Base-by-base conservation (phyloP, 2,113 vertebrate species). In the Girardinichthys multiradiatus region DNA sequence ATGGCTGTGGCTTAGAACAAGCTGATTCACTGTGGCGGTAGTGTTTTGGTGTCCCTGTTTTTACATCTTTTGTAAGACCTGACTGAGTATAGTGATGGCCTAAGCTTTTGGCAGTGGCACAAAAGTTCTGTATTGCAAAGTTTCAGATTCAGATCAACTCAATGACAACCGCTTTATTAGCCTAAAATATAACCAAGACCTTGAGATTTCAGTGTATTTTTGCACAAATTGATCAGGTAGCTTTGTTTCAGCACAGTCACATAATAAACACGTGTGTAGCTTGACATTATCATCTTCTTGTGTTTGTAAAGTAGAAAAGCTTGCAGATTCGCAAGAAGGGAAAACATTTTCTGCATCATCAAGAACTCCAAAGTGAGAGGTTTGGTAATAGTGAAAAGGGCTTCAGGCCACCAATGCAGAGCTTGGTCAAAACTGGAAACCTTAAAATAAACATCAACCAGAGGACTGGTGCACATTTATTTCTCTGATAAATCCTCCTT, bases 1-100 rank as follows among this genome's bases (percentile, higher is more conserved):
- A 1, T 4, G 4, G n/a, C 5, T 42, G 81, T 80, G 87, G 92
- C 80, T 78, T 86, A 74, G 79, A 60, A 7, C 2, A 2, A 45
- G 31, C 69, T 71, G 57, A 19, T 45, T 4, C 1, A 88, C 59
- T 67, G 64, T 86, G 89, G 82, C 79, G 48, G 37, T 61, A 63
- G 66, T 57, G 9, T 51, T 6, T 15, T 24, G 39, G 28, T 67
- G 57, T 31, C 70, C 61, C 2, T 28, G 8, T 35, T 61, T 42
- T 48, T 17, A 28, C 15, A 62, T 27, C 54, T 64, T 62, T 57
- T 9, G 64, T 29, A 63, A 30, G 10, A 73, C 24, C 15, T 28
- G 17, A 57, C 35, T 59, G n/a, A 57, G 64, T 9, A n/a, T 4
- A n/a, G 48, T n/a, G 48, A 3, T 9, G 48, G 21, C 21, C 9